Percentiles rank a stretch among this genome's conserved stretches.
Conservation (phyloP, 2,113 vertebrate species). For the Acrocephalus kingi region DNA sequence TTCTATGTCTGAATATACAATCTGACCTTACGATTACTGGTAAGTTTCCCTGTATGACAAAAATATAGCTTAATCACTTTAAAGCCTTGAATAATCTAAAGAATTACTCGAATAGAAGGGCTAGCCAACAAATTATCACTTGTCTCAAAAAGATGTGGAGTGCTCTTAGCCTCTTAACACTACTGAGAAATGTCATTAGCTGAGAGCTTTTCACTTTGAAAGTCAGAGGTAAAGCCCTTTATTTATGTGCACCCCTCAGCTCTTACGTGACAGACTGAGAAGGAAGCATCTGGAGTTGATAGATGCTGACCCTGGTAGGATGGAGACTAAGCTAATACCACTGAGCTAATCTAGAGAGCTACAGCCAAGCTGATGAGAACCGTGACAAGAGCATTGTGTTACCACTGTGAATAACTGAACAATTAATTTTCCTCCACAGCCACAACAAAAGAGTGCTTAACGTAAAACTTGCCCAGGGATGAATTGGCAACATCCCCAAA, state of each 20-base stretch:
- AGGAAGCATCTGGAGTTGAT: neutral
- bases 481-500: neutral
- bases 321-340: neutral
- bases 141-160: neutral
- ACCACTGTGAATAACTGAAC: neutral
- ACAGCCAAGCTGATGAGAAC: neutral
- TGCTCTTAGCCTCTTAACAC: neutral
- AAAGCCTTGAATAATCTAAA: conserved; percentile 24
- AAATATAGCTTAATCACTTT: conserved; percentile 37
- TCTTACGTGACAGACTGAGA: neutral
- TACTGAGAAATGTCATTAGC: neutral
- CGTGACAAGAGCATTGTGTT: neutral
- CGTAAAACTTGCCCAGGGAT: neutral
- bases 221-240: conserved; percentile 20
- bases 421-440: neutral
- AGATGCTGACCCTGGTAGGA: neutral
- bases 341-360: neutral
- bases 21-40: conserved; percentile 24
- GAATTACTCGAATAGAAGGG: neutral
- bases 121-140: conserved; percentile 16
- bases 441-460: neutral
- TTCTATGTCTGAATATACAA: conserved; percentile 48
- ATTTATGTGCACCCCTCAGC: neutral
- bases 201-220: conserved; percentile 29
- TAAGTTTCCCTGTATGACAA: neutral